A percentile compares a stretch with the other conserved stretches of the same genome.
Evolutionary conservation across 2,797 vertebrate species (phyloP).

Genomic region (Xenops minutus): DNA sequence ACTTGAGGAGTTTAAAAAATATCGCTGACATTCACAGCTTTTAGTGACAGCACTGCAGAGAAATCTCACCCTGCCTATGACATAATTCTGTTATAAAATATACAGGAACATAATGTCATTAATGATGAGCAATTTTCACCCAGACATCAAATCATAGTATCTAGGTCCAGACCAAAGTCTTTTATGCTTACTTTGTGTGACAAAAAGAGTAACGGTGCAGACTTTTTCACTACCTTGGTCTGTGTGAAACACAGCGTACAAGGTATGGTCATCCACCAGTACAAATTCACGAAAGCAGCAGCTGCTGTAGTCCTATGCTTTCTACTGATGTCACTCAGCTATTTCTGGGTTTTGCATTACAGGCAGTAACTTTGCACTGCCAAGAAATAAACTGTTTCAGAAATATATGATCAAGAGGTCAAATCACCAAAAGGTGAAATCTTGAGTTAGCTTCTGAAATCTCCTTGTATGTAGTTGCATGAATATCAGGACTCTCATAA

Average conservation of each 20-base stretch:
- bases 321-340: not conserved
- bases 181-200: not conserved
- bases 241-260: not conserved
- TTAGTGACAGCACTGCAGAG: not conserved
- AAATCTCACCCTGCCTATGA: not conserved
- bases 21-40: not conserved
- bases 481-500: not conserved
- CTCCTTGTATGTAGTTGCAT: not conserved
- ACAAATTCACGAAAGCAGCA: not conserved
- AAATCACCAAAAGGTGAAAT: not conserved
- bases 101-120: not conserved
- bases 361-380: not conserved
- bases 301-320: not conserved
- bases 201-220: not conserved
- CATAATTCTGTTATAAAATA: not conserved
- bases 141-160: not conserved
- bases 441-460: not conserved
- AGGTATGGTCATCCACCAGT: not conserved
- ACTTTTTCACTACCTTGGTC: not conserved
- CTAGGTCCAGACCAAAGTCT: not conserved
- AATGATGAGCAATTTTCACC: not conserved
- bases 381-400: not conserved
- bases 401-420: not conserved
- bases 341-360: not conserved
- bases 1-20: conserved; percentile 7